phyloP scores from a whole-genome alignment of 2,888 invertebrate species.

The Bellardia pandia region DNA sequence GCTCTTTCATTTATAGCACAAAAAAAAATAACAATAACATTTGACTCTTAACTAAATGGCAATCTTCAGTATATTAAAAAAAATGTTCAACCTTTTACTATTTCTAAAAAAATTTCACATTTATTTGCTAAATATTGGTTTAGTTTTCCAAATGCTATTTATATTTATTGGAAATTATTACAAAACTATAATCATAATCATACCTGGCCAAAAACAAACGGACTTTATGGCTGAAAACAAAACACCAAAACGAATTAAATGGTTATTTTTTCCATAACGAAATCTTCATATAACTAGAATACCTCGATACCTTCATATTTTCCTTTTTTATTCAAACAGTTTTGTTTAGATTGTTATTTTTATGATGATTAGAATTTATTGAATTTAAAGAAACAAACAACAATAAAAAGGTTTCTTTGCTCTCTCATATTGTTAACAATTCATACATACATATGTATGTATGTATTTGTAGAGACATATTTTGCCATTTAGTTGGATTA shows the following conservation, averaged over 20 bases:
- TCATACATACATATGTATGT: not conserved
- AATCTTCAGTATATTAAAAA: no score
- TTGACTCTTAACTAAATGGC: no score
- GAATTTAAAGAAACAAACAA: slow-evolving; percentile 56
- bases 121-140: slow-evolving; percentile 31
- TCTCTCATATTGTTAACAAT: slow-evolving; percentile 64
- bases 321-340: not conserved
- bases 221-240: not conserved
- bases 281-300: not conserved
- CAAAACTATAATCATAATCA: slow-evolving; percentile 52
- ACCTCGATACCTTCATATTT: not conserved
- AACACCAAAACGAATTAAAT: slow-evolving; percentile 62
- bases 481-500: slow-evolving; percentile 65
- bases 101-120: slow-evolving; percentile 4
- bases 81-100: no score
- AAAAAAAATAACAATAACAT: no score
- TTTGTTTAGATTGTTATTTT: slow-evolving; percentile 51
- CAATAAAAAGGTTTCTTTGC: not conserved
- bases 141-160: slow-evolving; percentile 31
- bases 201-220: slow-evolving; percentile 14
- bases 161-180: slow-evolving; percentile 64
- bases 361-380: slow-evolving; percentile 73
- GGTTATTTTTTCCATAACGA: slow-evolving; percentile 2
- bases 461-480: not conserved
- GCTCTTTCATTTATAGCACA: no score